These are phyloP conservation scores for Abramis brama DNA, from an alignment of 2,113 vertebrate genomes.

Conservation along the genomic window DNA sequence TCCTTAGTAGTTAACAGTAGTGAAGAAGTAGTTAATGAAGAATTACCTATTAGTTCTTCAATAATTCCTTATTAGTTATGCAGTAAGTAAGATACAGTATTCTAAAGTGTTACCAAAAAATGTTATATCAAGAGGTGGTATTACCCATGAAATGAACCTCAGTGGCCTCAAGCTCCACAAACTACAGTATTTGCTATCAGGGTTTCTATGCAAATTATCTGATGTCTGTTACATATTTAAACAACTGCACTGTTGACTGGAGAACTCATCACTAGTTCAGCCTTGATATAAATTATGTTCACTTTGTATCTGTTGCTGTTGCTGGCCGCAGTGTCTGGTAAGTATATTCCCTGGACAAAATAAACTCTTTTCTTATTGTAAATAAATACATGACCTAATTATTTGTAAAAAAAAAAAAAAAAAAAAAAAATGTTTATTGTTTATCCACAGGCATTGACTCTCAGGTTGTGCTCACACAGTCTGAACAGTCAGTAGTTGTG, in stretches of 20 bases:
- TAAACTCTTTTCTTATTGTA: background rate
- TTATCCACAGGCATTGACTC: conserved; percentile 15
- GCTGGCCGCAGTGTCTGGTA: background rate
- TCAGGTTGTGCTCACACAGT: conserved; percentile 44
- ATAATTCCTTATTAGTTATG: no score
- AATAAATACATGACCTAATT: background rate
- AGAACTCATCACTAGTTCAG: background rate
- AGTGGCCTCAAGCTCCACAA: no score
- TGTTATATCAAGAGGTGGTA: no score
- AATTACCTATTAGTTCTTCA: no score
- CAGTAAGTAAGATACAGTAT: no score
- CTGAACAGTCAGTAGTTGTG: conserved; percentile 35
- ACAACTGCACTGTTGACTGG: background rate
- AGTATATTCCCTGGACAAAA: background rate
- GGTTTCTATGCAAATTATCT: background rate
- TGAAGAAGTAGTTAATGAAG: no score
- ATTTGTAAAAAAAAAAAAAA: no score
- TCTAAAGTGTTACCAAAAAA: no score
- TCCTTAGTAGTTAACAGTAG: no score
- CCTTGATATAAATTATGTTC: background rate
- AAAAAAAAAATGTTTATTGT: no score
- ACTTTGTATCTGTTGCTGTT: background rate
- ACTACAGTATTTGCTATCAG: no score
- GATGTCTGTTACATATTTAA: background rate
- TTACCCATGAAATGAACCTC: no score